Evolutionary conservation across 2,888 invertebrate genomes (phyloP).

Genomic region (Diarsia brunnea): DNA sequence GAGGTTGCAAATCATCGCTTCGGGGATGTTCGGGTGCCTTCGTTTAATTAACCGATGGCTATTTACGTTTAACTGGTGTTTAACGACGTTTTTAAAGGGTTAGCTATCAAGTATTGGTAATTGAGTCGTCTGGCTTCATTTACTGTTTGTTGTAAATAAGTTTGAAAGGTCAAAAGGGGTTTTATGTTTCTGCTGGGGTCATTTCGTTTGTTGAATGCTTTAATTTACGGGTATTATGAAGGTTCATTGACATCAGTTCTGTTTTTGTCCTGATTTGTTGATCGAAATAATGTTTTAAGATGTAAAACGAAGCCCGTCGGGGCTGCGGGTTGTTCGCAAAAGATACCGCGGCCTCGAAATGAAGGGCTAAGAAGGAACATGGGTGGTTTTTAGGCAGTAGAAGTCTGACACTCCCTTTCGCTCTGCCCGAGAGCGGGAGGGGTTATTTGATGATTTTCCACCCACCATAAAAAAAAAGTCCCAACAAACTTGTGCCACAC

Average conservation of each 20-base stretch:
- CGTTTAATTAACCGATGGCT: constrained; percentile 60
- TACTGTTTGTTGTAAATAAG: constrained; percentile 49
- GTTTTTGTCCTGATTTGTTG: not conserved
- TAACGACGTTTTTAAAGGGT: constrained; percentile 67
- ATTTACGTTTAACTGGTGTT: constrained; percentile 58
- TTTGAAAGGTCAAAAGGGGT: constrained; percentile 34
- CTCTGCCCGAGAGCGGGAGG: no score
- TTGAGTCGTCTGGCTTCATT: constrained; percentile 57
- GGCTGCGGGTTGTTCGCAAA: no score
- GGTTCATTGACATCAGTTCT: not conserved
- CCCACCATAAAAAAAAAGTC: no score
- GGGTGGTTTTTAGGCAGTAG: no score
- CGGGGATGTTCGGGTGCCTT: constrained; percentile 53
- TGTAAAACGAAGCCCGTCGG: no score
- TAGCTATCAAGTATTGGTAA: constrained; percentile 54
- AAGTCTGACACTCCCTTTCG: no score
- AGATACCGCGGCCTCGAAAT: no score
- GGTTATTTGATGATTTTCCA: no score
- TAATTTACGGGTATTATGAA: not conserved
- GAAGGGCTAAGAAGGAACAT: no score
- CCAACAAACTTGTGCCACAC: no score
- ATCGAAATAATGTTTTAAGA: not conserved
- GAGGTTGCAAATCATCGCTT: constrained; percentile 55
- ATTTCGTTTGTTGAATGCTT: constrained; percentile 21
- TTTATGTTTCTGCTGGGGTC: constrained; percentile 17